Conservation (phyloP, 2,797 vertebrate genomes). For the Phaenicophaeus curvirostris region DNA sequence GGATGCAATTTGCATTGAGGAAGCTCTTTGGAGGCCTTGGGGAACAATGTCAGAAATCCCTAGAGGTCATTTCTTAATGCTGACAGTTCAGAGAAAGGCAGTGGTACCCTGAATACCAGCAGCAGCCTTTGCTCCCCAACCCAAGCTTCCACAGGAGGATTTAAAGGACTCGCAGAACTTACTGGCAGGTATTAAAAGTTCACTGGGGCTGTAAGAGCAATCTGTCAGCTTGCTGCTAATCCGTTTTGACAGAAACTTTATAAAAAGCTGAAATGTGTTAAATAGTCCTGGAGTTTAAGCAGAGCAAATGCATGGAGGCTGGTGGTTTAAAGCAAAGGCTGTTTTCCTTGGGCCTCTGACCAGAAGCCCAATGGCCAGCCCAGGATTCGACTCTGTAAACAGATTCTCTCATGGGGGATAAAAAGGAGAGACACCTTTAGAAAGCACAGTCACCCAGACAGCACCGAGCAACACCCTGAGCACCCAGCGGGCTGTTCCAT, state of each 20-base stretch:
- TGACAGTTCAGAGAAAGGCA: background rate
- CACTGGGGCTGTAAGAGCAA: conserved; percentile 69
- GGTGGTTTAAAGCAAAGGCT: background rate
- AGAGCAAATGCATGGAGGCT: conserved; percentile 24
- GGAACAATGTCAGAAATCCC: background rate
- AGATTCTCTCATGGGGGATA: background rate
- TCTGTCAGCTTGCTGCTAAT: conserved; percentile 78
- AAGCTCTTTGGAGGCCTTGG: background rate
- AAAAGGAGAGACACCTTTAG: background rate
- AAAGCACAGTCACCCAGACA: background rate
- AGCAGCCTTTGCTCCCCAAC: background rate
- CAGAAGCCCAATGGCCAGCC: background rate
- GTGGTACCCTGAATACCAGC: background rate
- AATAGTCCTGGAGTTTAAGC: conserved; percentile 66
- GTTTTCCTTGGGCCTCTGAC: conserved; percentile 1
- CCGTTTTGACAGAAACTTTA: conserved; percentile 77
- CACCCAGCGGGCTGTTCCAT: background rate
- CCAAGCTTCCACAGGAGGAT: conserved; percentile 30
- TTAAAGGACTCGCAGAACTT: conserved; percentile 38
- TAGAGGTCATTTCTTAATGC: background rate
- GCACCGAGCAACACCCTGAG: background rate
- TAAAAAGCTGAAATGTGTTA: conserved; percentile 69
- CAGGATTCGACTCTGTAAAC: background rate
- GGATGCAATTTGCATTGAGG: background rate
- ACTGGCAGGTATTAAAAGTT: conserved; percentile 71